Evolutionary conservation across 2,888 invertebrate species (phyloP).

Genomic region (Aspidapion aeneum): DNA sequence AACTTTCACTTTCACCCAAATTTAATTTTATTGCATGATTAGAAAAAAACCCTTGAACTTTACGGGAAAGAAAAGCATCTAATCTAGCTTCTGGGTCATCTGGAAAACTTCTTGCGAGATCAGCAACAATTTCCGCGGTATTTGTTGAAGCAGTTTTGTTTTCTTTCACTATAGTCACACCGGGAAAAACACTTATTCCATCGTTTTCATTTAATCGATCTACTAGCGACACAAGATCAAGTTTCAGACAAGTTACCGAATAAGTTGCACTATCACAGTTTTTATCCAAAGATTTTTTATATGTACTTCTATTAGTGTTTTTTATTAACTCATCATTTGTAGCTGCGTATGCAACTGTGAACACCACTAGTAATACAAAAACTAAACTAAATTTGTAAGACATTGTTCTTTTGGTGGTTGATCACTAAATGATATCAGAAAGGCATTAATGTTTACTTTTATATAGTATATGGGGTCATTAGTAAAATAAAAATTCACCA

Average conservation of each 20-base stretch:
- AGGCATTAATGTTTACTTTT: not conserved
- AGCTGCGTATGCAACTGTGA: no score
- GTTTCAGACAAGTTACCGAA: constrained; percentile 69
- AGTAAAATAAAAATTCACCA: no score
- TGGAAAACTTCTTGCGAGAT: constrained; percentile 67
- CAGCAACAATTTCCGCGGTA: constrained; percentile 63
- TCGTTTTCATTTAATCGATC: constrained; percentile 65
- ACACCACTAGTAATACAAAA: not conserved
- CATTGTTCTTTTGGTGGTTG: not conserved
- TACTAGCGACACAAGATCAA: constrained; percentile 68
- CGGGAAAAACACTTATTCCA: constrained; percentile 64
- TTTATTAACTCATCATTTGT: not conserved
- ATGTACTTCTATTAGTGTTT: not conserved
- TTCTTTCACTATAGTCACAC: constrained; percentile 66
- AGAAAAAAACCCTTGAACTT: constrained; percentile 63
- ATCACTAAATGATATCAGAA: not conserved
- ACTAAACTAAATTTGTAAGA: not conserved
- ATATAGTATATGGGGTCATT: no score
- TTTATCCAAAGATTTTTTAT: constrained; percentile 16
- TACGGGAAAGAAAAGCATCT: constrained; percentile 66
- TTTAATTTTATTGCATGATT: constrained; percentile 67
- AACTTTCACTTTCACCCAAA: constrained; percentile 38
- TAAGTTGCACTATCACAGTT: constrained; percentile 55
- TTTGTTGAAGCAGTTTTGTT: constrained; percentile 46
- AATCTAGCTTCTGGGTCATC: constrained; percentile 68